These are phyloP conservation scores for Lamproptera curius DNA, from an alignment of 2,888 invertebrate species.

Conservation along the genomic window DNA sequence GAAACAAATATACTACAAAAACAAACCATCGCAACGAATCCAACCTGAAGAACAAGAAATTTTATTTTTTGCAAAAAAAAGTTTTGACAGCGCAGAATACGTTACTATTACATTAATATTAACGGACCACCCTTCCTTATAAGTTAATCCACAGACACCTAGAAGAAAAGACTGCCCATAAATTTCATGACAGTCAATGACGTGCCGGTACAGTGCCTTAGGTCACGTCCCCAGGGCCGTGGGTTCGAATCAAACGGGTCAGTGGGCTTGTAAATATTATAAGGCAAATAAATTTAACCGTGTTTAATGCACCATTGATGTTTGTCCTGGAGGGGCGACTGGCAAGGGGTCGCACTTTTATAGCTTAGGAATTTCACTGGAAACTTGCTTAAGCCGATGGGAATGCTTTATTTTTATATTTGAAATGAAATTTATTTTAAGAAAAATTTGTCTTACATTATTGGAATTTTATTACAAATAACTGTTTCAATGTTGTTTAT, in stretches of 20 bases:
- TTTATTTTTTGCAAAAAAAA: too few species aligned
- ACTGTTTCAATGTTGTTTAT: too few species aligned
- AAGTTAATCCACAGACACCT: neutral
- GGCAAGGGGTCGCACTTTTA: conserved; percentile 25
- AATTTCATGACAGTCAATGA: conserved; percentile 48
- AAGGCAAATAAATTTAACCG: conserved; percentile 70
- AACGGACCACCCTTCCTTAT: neutral
- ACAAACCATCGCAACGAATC: too few species aligned
- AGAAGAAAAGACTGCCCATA: neutral
- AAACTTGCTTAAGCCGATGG: conserved; percentile 3
- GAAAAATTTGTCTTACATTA: too few species aligned
- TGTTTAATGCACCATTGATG: conserved; percentile 71
- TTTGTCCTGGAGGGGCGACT: conserved; percentile 44
- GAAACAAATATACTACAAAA: too few species aligned
- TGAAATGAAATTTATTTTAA: too few species aligned
- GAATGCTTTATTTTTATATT: neutral
- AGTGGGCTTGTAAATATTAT: conserved; percentile 73
- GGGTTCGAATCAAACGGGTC: conserved; percentile 66
- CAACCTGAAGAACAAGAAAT: too few species aligned
- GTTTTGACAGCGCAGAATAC: too few species aligned
- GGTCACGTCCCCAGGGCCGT: conserved; percentile 49
- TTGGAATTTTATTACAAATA: too few species aligned
- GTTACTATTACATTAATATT: too few species aligned
- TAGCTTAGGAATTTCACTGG: conserved; percentile 10
- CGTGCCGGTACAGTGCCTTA: conserved; percentile 53